Evolutionary conservation across 1,140 invertebrate genomes (phyloP), one percentile per base, ranked within the genome.

Genomic region (Magallana ariakensis): DNA sequence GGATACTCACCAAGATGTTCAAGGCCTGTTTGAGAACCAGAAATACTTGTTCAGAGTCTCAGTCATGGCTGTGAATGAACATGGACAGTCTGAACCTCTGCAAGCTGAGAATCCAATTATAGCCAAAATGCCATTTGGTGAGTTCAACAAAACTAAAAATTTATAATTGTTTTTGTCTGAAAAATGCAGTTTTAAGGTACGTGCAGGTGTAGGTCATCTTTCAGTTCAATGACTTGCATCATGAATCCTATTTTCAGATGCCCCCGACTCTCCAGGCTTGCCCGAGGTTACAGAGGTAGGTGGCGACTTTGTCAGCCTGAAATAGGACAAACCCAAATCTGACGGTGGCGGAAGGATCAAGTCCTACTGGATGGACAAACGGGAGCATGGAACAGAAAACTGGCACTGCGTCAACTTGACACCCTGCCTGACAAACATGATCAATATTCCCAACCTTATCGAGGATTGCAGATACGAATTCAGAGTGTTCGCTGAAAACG

Each of bases 401-500:
- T 99, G 99, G 99, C 97, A 98, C 92, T 96, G 98, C 81, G 98
- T 99, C 55, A 99, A 99, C 95, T 70, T 87, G 26, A 87, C 92
- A 9, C 96, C 99, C n/a, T 98, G 97, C 90, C 95, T 97, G 11
- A 96, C 98, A 1, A 98, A 97, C 89, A 98, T 98, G 94, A 97
- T 99, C 89, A 99, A 99, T 95, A 97, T 99, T 91, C 96, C 97
- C n/a, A 99, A 99, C 95, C 95, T 99, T 7, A 98, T 99, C 90
- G 99, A 99, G 95, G 98, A 98, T 66, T 96, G 98, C 26, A 97
- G 98, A 92, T 99, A 99, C 94, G 98, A 99, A 95, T 99, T 99
- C 96, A 95, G 98, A n/a, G 97, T 99, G 13, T 97, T 98, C 93
- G 99, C 99, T 16, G 97, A 99, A 94, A 99, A 99, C 94, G 97